Conservation (phyloP, 37 sponge, comb jelly and placozoan species). For the Mnemiopsis leidyi region DNA sequence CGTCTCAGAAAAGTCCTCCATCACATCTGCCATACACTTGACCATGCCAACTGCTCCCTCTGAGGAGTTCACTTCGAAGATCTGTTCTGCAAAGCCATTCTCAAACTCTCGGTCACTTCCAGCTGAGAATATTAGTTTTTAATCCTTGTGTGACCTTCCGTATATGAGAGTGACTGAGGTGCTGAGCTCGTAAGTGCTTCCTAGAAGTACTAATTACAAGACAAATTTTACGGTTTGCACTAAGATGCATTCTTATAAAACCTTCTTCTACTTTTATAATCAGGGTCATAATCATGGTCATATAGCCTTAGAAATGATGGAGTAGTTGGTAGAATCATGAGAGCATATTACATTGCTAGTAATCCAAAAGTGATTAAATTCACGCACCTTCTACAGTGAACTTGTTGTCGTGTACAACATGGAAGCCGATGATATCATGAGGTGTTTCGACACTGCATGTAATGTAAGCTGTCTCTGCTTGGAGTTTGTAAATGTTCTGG, state of each 20-base stretch:
- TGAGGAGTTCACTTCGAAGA: background rate
- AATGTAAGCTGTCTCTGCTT: background rate
- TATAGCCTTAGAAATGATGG: no score
- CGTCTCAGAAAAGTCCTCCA: background rate
- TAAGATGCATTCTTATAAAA: no score
- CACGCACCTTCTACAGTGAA: background rate
- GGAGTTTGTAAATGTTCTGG: background rate
- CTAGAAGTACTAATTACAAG: no score
- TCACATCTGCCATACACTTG: background rate
- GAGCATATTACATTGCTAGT: no score
- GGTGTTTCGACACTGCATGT: background rate
- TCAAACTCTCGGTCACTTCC: background rate
- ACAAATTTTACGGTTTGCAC: no score
- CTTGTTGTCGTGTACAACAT: background rate
- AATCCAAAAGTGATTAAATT: no score
- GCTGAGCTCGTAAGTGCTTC: no score
- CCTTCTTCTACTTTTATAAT: no score
- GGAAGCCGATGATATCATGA: background rate
- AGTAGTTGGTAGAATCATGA: no score
- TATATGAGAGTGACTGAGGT: no score
- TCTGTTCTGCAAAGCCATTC: background rate
- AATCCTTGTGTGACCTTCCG: no score
- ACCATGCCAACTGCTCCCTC: background rate
- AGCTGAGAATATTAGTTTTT: background rate
- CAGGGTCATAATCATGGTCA: no score